phyloP scores from a whole-genome alignment of 2,797 vertebrate species.

The Tolypeutes matacus region DNA sequence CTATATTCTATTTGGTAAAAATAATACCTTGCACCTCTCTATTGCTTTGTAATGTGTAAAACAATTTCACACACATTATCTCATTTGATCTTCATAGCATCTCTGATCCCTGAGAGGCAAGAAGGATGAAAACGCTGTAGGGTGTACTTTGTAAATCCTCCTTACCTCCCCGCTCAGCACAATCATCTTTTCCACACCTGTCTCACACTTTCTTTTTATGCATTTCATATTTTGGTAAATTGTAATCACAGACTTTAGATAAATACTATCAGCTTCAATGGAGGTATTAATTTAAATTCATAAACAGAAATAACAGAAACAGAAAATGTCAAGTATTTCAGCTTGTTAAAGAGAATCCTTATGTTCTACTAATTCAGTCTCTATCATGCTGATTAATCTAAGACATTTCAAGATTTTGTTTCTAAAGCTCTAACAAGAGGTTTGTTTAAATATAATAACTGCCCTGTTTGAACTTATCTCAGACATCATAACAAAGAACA shows the following conservation, averaged over 20 bases:
- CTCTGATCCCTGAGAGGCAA: not conserved
- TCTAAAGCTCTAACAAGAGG: not conserved
- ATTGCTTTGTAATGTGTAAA: not conserved
- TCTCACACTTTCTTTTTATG: not conserved
- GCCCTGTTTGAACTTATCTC: not conserved
- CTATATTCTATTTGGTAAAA: conserved; percentile 19
- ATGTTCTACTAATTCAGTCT: not conserved
- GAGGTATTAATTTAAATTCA: not conserved
- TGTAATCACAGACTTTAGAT: not conserved
- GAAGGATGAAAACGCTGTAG: not conserved
- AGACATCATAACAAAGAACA: conserved; percentile 11
- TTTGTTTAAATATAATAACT: conserved; percentile 5
- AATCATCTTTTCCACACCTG: not conserved
- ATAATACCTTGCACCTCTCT: not conserved
- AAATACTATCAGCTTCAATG: not conserved
- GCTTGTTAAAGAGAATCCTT: not conserved
- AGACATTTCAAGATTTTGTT: not conserved
- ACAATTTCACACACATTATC: not conserved
- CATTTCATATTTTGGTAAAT: conserved; percentile 24
- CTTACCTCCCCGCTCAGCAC: not conserved
- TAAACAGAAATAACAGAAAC: not conserved
- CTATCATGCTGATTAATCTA: not conserved
- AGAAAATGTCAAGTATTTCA: not conserved
- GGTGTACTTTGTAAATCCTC: not conserved
- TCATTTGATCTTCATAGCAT: not conserved